Percentiles rank a stretch among this genome's conserved stretches.
Evolutionary conservation across 2,888 invertebrate species (phyloP).

Genomic region (Brachyptera putata): DNA sequence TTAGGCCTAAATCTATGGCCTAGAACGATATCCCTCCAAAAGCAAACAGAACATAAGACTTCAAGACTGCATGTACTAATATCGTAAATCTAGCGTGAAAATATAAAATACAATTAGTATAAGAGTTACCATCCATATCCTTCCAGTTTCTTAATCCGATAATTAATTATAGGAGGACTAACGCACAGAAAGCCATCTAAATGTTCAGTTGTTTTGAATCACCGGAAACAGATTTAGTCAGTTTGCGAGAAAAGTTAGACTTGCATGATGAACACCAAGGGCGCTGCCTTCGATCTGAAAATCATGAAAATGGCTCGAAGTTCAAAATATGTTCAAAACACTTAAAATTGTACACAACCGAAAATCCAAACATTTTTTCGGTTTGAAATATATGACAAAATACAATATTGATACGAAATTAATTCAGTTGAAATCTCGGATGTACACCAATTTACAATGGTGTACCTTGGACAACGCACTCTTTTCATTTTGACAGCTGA

Average conservation of each 20-base stretch:
- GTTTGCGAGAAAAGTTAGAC: not conserved
- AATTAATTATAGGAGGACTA: constrained; percentile 7
- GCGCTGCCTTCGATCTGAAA: too few relatives aligned
- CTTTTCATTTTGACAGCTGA: too few relatives aligned
- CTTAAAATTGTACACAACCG: too few relatives aligned
- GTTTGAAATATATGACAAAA: too few relatives aligned
- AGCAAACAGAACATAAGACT: constrained; percentile 8
- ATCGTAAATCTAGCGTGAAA: not conserved
- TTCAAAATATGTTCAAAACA: too few relatives aligned
- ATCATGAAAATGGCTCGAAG: too few relatives aligned
- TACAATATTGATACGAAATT: too few relatives aligned
- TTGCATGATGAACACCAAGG: not conserved
- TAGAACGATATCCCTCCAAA: constrained; percentile 19
- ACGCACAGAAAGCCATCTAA: constrained; percentile 17
- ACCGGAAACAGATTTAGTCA: constrained; percentile 24
- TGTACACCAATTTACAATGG: too few relatives aligned
- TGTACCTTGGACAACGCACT: too few relatives aligned
- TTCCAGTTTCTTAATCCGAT: constrained; percentile 10
- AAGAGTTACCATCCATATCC: constrained; percentile 30
- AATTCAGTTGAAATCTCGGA: too few relatives aligned
- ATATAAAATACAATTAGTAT: not conserved
- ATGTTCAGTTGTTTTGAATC: constrained; percentile 33
- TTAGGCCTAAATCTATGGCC: too few relatives aligned
- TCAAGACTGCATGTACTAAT: not conserved
- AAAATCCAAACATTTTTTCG: too few relatives aligned